phyloP scores from a whole-genome alignment of 2,797 vertebrate species.

The Chlorospingus semifuscus region DNA sequence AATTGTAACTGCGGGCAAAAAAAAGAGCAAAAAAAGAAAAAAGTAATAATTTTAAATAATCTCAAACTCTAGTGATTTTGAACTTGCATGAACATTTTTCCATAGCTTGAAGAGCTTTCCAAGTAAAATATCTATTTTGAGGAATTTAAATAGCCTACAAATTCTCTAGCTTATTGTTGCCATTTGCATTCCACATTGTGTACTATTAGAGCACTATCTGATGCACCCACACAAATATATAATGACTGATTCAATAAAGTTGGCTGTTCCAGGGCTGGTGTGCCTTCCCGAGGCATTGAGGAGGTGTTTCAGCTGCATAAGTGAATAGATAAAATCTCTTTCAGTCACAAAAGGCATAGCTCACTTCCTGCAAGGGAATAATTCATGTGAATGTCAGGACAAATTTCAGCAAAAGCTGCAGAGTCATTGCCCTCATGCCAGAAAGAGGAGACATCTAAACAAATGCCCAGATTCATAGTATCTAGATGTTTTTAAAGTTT shows the following conservation, averaged over 20 bases:
- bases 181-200: neutral
- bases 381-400: neutral
- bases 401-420: neutral
- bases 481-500: neutral
- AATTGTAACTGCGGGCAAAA: neutral
- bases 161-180: neutral
- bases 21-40: fast-evolving
- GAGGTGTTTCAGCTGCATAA: neutral
- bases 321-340: neutral
- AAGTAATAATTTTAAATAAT: neutral
- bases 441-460: neutral
- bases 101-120: neutral
- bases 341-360: neutral
- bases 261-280: neutral
- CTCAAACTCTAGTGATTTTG: neutral
- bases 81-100: neutral
- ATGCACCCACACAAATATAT: neutral
- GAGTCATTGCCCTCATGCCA: neutral
- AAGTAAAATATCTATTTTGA: neutral
- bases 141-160: neutral
- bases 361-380: neutral
- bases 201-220: neutral
- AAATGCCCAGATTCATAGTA: neutral
- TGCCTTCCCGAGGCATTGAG: neutral
- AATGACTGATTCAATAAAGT: neutral